Evolutionary conservation across 2,113 vertebrate species (phyloP).

Genomic region (Sarotherodon lohbergeri): DNA sequence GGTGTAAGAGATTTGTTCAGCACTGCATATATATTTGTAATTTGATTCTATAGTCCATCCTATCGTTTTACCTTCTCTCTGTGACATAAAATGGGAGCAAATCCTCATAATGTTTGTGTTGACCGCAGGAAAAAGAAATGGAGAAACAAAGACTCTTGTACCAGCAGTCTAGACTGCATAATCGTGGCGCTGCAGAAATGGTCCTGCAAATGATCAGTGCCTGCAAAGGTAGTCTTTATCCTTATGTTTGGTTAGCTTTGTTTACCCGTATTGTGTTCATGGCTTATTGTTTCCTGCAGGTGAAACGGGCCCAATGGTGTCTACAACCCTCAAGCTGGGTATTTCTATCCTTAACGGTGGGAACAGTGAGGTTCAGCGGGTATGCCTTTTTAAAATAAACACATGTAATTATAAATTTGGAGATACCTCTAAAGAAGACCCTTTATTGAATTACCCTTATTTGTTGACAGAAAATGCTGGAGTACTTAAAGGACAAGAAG

Average conservation of each 20-base stretch:
- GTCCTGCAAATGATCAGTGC: conserved; percentile 94
- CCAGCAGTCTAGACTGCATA: conserved; percentile 88
- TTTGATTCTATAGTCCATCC: background rate
- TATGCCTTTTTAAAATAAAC: conserved; percentile 28
- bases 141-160: conserved; percentile 89
- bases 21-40: background rate
- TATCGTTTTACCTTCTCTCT: conserved; percentile 9
- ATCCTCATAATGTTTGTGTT: conserved; percentile 12
- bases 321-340: conserved; percentile 88
- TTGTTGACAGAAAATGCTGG: conserved; percentile 86
- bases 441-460: background rate
- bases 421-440: background rate
- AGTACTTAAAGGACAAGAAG: conserved; percentile 92
- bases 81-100: background rate
- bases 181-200: conserved; percentile 89
- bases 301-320: conserved; percentile 88
- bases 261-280: background rate
- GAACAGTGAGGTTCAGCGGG: conserved; percentile 86
- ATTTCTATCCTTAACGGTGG: conserved; percentile 93
- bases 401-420: background rate
- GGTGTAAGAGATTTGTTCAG: background rate
- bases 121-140: conserved; percentile 87
- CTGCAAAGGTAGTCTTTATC: conserved; percentile 79
- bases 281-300: conserved; percentile 60
- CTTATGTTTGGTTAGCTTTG: background rate